A percentile compares a stretch with the other conserved stretches of the same genome.
Evolutionary conservation across 2,888 invertebrate species (phyloP).

Genomic region (Catonia carolina): DNA sequence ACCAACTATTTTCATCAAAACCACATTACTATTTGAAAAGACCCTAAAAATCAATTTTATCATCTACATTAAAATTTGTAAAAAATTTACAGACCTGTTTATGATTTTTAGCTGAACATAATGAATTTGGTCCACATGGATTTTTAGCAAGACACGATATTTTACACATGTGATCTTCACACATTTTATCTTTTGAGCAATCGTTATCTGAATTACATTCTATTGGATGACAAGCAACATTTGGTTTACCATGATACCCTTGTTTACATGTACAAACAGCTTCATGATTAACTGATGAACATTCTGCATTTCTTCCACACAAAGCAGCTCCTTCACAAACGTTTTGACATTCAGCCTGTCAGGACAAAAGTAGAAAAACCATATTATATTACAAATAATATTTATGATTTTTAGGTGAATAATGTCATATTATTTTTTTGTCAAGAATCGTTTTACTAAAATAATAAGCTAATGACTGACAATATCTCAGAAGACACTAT

Average conservation of each 20-base stretch:
- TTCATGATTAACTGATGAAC: conserved; percentile 63
- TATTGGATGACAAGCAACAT: conserved; percentile 65
- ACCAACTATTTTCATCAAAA: too few species aligned
- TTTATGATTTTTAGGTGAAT: neutral
- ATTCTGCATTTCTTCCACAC: conserved; percentile 78
- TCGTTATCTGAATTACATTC: conserved; percentile 66
- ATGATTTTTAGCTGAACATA: conserved; percentile 79
- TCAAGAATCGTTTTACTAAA: neutral
- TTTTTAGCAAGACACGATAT: conserved; percentile 78
- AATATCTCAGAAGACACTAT: too few species aligned
- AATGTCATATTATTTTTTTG: too few species aligned
- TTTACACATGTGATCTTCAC: conserved; percentile 75
- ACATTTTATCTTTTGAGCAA: conserved; percentile 75
- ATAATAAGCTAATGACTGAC: neutral
- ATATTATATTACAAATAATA: neutral
- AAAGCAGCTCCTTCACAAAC: conserved; percentile 62
- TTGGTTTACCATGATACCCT: conserved; percentile 70
- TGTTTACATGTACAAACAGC: conserved; percentile 69
- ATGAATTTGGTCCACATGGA: conserved; percentile 75
- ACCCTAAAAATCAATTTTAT: too few species aligned
- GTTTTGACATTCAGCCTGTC: conserved; percentile 60
- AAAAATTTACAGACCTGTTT: conserved; percentile 55
- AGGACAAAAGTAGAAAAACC: conserved; percentile 24
- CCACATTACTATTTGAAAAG: too few species aligned
- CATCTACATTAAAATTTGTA: too few species aligned